A percentile compares a stretch with the other conserved stretches of the same genome.
phyloP scores from a whole-genome alignment of 2,113 vertebrate species.

The Psittacula cyanocephala region DNA sequence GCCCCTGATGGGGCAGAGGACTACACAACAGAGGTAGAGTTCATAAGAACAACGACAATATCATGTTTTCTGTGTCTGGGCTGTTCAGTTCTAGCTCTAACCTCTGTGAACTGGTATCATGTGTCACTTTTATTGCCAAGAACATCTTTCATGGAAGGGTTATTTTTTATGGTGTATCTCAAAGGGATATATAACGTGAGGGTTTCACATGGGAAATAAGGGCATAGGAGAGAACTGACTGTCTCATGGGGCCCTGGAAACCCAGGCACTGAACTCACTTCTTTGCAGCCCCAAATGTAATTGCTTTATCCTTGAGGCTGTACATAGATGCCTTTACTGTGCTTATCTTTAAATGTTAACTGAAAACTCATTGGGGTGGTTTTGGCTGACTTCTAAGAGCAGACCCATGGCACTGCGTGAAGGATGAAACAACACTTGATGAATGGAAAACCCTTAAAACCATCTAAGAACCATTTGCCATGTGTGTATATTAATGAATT shows the following conservation, averaged over 20 bases:
- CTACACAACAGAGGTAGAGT: constrained; percentile 58
- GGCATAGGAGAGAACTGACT: not conserved
- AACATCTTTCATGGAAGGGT: not conserved
- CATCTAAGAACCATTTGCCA: not conserved
- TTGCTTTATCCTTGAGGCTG: not conserved
- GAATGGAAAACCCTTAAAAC: not conserved
- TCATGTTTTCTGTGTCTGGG: not conserved
- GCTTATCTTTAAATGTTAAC: not conserved
- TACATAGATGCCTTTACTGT: not conserved
- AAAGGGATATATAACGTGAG: not conserved
- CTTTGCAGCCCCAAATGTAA: not conserved
- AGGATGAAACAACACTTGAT: not conserved
- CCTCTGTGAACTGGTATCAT: not conserved
- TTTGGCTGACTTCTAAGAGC: not conserved
- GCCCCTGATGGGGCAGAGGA: constrained; percentile 76
- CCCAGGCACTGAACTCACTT: not conserved
- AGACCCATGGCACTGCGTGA: accelerated
- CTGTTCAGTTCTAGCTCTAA: not conserved
- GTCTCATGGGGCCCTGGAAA: not conserved
- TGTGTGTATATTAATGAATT: not conserved
- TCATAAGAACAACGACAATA: not conserved
- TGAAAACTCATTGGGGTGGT: not conserved
- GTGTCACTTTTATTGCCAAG: not conserved
- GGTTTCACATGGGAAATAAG: not conserved
- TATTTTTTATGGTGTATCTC: not conserved